Evolutionary conservation across 2,888 invertebrate genomes (phyloP).

Genomic region (Protonemura montana): DNA sequence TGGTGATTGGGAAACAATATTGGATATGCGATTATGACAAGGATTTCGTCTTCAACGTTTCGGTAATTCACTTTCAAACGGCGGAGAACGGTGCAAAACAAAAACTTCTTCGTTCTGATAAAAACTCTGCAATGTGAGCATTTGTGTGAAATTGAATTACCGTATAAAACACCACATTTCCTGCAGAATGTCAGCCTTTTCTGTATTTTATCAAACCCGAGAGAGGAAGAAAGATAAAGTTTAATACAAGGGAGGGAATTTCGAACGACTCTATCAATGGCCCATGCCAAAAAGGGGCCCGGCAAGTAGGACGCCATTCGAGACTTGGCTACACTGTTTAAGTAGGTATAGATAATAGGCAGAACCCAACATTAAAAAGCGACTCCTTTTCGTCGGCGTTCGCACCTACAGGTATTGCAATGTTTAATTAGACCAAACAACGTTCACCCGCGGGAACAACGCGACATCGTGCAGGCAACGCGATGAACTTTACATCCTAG

Average conservation of each 20-base stretch:
- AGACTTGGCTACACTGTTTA: too few species aligned
- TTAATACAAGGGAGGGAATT: neutral
- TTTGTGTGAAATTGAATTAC: neutral
- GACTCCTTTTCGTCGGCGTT: neutral
- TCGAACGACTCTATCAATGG: neutral
- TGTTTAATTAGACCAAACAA: constrained; percentile 3
- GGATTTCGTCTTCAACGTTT: neutral
- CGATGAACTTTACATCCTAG: neutral
- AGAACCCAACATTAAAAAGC: neutral
- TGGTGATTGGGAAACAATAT: neutral
- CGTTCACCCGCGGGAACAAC: neutral
- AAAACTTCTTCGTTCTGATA: neutral
- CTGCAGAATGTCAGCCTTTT: neutral
- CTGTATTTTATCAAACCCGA: neutral
- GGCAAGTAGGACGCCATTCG: too few species aligned
- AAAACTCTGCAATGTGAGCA: neutral
- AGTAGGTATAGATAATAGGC: too few species aligned
- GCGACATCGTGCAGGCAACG: neutral
- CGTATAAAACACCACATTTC: neutral
- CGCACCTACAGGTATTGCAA: neutral
- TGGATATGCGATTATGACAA: neutral
- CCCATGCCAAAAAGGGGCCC: too few species aligned
- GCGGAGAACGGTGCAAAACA: neutral
- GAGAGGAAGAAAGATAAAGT: neutral
- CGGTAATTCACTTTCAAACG: neutral